A percentile compares a stretch with the other conserved stretches of the same genome.
phyloP scores from a whole-genome alignment of 1,140 invertebrate species.

The Aphidius gifuensis region DNA sequence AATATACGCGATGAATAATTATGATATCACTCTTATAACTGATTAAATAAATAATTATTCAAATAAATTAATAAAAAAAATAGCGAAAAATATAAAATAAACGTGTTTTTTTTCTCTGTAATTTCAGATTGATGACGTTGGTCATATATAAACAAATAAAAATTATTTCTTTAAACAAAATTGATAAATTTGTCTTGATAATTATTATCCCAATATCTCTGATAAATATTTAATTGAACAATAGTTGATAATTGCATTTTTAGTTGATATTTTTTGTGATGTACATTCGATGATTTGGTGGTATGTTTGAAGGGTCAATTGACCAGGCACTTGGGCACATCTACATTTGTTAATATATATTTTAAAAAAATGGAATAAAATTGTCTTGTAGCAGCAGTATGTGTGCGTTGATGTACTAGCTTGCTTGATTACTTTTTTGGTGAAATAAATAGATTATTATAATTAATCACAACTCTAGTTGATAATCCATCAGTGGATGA shows the following conservation, averaged over 20 bases:
- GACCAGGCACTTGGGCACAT: conserved; percentile 11
- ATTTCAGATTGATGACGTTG: too few relatives aligned
- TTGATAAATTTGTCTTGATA: too few relatives aligned
- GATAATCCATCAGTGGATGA: conserved; percentile 55
- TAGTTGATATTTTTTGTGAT: too few relatives aligned
- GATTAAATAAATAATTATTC: conserved; percentile 11
- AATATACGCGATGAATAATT: conserved; percentile 26
- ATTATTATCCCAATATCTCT: too few relatives aligned
- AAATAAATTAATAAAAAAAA: not conserved
- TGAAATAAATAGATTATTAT: conserved; percentile 6
- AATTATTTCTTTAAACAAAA: too few relatives aligned
- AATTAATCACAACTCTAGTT: conserved; percentile 34
- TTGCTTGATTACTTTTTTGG: not conserved
- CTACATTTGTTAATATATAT: too few relatives aligned
- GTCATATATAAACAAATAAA: too few relatives aligned
- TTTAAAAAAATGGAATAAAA: not conserved
- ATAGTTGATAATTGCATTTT: too few relatives aligned
- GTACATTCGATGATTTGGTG: not conserved
- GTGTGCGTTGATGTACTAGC: too few relatives aligned
- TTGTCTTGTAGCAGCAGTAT: not conserved
- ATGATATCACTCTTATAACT: conserved; percentile 18
- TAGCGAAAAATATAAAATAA: too few relatives aligned
- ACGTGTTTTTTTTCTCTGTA: too few relatives aligned
- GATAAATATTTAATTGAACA: too few relatives aligned
- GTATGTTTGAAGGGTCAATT: not conserved